Conservation (phyloP, 2,888 invertebrate species). For the Tetrapedia diversipes region DNA sequence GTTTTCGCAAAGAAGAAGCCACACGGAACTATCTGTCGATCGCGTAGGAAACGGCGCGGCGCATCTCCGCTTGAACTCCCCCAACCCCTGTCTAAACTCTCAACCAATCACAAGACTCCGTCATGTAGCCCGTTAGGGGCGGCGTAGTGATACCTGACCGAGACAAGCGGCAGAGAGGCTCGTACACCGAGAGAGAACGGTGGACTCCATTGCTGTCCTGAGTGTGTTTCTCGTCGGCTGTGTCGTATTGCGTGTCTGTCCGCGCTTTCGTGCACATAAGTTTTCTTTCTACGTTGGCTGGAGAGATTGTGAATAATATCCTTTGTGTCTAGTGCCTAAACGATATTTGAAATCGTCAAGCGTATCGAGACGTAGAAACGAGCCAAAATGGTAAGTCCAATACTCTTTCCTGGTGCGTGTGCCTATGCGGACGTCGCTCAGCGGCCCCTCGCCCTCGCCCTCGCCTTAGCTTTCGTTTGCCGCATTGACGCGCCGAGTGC, state of each 20-base stretch:
- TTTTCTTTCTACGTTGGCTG: conserved; percentile 43
- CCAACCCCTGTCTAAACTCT: conserved; percentile 54
- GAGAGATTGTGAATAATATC: conserved; percentile 56
- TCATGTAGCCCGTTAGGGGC: conserved; percentile 85
- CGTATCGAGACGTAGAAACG: conserved; percentile 48
- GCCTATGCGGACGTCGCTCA: conserved; percentile 47
- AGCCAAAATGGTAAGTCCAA: conserved; percentile 68
- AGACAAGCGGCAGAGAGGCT: conserved; percentile 67
- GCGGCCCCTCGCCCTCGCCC: conserved; percentile 54
- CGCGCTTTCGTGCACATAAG: conserved; percentile 60
- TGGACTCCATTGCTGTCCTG: conserved; percentile 79
- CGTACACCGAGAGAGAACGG: conserved; percentile 70
- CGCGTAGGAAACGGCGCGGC: conserved; percentile 75
- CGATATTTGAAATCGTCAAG: conserved; percentile 53
- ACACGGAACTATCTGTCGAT: conserved; percentile 76
- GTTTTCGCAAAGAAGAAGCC: conserved; percentile 52
- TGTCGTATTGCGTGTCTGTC: conserved; percentile 67
- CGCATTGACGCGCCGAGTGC: conserved; percentile 72
- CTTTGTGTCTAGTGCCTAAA: conserved; percentile 64
- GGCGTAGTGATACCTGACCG: conserved; percentile 78
- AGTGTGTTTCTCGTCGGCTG: conserved; percentile 81
- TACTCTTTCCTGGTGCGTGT: conserved; percentile 36
- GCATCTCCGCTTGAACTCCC: conserved; percentile 65
- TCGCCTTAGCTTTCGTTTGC: conserved; percentile 54
- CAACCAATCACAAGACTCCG: conserved; percentile 53